Conservation (phyloP, 2,797 vertebrate genomes). For the Rachycentron canadum region DNA sequence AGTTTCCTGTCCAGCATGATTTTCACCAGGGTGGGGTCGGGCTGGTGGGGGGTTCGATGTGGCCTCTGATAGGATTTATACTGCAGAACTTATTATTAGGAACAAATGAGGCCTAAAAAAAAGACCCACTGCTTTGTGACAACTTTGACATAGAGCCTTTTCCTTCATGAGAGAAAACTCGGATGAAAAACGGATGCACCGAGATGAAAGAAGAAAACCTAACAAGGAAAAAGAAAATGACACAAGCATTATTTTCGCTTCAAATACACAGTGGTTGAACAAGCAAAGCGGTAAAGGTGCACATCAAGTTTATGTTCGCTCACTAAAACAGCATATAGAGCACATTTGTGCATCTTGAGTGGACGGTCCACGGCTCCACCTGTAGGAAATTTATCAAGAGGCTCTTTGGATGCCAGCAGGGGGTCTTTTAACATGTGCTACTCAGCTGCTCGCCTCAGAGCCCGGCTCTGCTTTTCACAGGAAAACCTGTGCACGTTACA, state of each 20-base stretch:
- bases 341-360: constrained; percentile 82
- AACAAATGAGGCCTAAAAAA: constrained; percentile 69
- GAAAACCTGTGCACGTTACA: constrained; percentile 81
- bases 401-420: constrained; percentile 81
- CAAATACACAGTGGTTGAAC: background rate
- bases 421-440: constrained; percentile 86
- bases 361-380: constrained; percentile 84
- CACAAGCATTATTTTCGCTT: background rate
- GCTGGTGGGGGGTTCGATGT: constrained; percentile 52
- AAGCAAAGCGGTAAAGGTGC: constrained; percentile 53
- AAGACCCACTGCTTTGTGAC: constrained; percentile 61
- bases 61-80: constrained; percentile 58
- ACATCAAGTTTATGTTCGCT: constrained; percentile 58
- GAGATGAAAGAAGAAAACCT: constrained; percentile 36
- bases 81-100: constrained; percentile 73
- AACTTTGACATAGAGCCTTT: constrained; percentile 50
- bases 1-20: constrained; percentile 65
- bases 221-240: constrained; percentile 9
- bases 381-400: constrained; percentile 87
- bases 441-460: constrained; percentile 86
- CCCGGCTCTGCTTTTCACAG: constrained; percentile 72
- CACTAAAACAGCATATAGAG: constrained; percentile 78
- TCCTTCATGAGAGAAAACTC: constrained; percentile 46
- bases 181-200: constrained; percentile 44
- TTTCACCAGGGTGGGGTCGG: constrained; percentile 46